Conservation (phyloP, 2,797 vertebrate genomes). For the Todus mexicanus region DNA sequence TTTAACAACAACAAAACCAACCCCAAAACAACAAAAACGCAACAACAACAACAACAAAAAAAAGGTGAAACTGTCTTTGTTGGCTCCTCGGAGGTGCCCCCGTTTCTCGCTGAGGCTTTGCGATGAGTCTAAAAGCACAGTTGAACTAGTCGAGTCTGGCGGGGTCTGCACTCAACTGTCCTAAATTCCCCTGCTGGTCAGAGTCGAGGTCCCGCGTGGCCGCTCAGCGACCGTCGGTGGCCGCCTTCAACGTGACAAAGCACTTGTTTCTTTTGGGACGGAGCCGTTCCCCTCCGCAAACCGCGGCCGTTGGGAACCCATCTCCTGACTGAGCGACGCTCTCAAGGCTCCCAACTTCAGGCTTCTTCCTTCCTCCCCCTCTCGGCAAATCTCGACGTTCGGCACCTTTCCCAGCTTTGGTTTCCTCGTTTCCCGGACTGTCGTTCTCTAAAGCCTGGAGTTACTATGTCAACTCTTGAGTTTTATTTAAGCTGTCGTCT, state of each 20-base stretch:
- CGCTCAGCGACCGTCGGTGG: neutral
- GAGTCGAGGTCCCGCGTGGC: constrained; percentile 12
- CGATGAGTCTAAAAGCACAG: constrained; percentile 61
- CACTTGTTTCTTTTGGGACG: neutral
- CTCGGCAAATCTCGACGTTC: neutral
- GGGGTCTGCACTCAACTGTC: constrained; percentile 34
- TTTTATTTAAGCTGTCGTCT: neutral
- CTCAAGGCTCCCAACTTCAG: neutral
- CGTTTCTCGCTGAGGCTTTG: constrained; percentile 59
- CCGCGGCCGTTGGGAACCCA: neutral
- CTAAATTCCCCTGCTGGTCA: constrained; percentile 57
- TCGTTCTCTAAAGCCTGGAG: neutral
- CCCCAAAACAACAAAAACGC: neutral
- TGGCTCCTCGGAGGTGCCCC: constrained; percentile 28
- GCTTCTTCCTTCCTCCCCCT: neutral
- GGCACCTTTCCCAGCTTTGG: neutral
- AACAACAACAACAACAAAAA: neutral
- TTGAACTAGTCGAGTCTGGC: constrained; percentile 16
- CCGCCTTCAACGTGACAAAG: neutral
- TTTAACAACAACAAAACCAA: neutral
- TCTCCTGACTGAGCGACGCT: neutral
- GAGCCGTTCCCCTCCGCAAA: neutral
- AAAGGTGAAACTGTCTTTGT: neutral
- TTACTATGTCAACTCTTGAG: constrained; percentile 36
- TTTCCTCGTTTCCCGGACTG: neutral